Conservation (phyloP, 2,113 vertebrate species). For the Malaclemys terrapin region DNA sequence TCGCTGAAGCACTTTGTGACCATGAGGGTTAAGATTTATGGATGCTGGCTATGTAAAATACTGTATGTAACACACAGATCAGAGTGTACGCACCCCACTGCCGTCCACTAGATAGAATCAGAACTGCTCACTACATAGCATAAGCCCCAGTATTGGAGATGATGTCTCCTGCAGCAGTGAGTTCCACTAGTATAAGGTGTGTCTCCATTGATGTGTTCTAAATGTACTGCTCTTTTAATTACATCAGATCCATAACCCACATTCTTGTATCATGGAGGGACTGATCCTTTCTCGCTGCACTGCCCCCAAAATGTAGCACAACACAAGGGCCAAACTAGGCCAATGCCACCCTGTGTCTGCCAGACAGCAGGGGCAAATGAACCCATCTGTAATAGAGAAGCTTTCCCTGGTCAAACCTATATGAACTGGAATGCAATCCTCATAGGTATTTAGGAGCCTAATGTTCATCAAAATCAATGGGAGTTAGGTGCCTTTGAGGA, state of each 20-base stretch:
- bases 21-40: not conserved
- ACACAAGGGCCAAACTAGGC: not conserved
- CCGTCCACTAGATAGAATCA: not conserved
- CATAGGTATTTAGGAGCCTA: not conserved
- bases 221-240: not conserved
- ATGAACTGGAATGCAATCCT: too few relatives aligned
- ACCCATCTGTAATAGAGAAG: not conserved
- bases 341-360: not conserved
- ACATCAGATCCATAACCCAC: not conserved
- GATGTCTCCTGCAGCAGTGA: not conserved
- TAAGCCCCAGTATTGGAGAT: not conserved
- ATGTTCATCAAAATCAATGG: not conserved
- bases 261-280: not conserved
- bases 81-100: not conserved
- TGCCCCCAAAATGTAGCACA: not conserved
- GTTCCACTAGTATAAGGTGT: not conserved
- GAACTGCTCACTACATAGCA: not conserved
- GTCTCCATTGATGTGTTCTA: not conserved
- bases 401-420: not conserved
- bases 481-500: not conserved
- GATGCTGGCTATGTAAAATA: not conserved
- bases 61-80: not conserved
- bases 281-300: not conserved
- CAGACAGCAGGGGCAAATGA: not conserved
- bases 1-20: not conserved